phyloP scores from a whole-genome alignment of 2,888 invertebrate species.

The Choreutis nemorana region DNA sequence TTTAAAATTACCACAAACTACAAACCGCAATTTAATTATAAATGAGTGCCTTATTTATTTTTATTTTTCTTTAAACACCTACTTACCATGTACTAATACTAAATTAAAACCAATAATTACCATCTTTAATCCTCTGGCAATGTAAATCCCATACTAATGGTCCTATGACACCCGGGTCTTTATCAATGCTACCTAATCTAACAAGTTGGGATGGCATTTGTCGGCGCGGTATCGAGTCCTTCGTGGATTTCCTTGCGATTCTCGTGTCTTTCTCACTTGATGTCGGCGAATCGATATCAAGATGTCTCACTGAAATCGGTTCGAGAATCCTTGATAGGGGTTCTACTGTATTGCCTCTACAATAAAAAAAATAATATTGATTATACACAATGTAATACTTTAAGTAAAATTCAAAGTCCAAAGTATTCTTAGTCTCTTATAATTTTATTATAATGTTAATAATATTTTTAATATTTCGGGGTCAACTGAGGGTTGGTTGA shows the following conservation, averaged over 20 bases:
- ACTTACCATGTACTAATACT: too few species aligned
- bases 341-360: slow-evolving; percentile 76
- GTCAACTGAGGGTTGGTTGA: too few species aligned
- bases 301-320: slow-evolving; percentile 77
- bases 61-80: too few species aligned
- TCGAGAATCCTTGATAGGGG: slow-evolving; percentile 81
- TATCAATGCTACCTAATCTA: slow-evolving; percentile 76
- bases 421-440: neutral
- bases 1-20: too few species aligned
- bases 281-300: slow-evolving; percentile 65
- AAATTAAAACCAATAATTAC: slow-evolving; percentile 23
- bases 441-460: too few species aligned
- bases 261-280: slow-evolving; percentile 24
- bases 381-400: too few species aligned
- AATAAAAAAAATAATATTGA: too few species aligned
- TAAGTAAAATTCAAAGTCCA: neutral
- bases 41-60: too few species aligned
- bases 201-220: slow-evolving; percentile 60
- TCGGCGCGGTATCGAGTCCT: slow-evolving; percentile 37
- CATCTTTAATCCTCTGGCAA: slow-evolving; percentile 71
- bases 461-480: too few species aligned
- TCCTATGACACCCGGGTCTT: slow-evolving; percentile 84
- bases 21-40: too few species aligned
- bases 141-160: slow-evolving; percentile 86
- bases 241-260: slow-evolving; percentile 13